phyloP scores from a whole-genome alignment of 2,888 invertebrate genomes.

The Hirtodrosophila trivittata region DNA sequence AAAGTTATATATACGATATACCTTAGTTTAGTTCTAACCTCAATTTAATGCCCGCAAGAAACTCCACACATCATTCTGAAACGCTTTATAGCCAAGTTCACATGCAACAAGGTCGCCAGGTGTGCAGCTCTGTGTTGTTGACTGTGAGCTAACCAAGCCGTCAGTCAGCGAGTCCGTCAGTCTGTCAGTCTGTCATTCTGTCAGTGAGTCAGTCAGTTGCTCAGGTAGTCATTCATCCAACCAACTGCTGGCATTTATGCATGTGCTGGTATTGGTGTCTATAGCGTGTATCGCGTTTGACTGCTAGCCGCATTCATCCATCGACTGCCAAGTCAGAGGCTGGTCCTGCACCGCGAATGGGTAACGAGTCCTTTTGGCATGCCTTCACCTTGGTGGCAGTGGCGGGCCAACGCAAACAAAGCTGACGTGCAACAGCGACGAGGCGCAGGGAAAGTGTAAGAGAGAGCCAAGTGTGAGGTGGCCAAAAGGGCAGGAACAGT shows the following conservation, averaged over 20 bases:
- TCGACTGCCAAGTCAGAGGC: slow-evolving; percentile 50
- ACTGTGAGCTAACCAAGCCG: slow-evolving; percentile 32
- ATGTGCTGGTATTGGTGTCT: slow-evolving; percentile 14
- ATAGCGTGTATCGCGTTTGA: slow-evolving; percentile 27
- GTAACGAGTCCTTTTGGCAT: slow-evolving; percentile 59
- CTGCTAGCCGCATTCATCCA: slow-evolving; percentile 44
- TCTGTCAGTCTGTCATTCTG: slow-evolving; percentile 7
- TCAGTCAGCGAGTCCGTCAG: slow-evolving; percentile 26
- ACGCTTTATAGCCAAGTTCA: slow-evolving; percentile 50
- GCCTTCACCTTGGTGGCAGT: slow-evolving; percentile 52
- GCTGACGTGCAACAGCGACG: slow-evolving; percentile 50
- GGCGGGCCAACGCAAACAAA: slow-evolving; percentile 41
- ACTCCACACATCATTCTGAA: slow-evolving; percentile 24
- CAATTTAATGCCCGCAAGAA: slow-evolving; percentile 51
- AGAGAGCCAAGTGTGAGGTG: slow-evolving; percentile 1
- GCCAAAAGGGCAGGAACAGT: background rate
- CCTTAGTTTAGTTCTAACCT: slow-evolving; percentile 37
- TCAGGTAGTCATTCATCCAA: slow-evolving; percentile 39
- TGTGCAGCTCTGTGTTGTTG: slow-evolving; percentile 4
- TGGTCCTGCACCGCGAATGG: slow-evolving; percentile 38
- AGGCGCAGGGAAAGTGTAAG: slow-evolving; percentile 2
- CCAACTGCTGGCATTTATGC: slow-evolving; percentile 33
- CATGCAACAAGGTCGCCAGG: slow-evolving; percentile 56
- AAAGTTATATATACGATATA: no score
- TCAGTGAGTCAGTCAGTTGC: slow-evolving; percentile 22